Percentiles rank a stretch among this genome's conserved stretches.
Conservation (phyloP, 2,888 invertebrate genomes). For the Parascotia fuliginaria region DNA sequence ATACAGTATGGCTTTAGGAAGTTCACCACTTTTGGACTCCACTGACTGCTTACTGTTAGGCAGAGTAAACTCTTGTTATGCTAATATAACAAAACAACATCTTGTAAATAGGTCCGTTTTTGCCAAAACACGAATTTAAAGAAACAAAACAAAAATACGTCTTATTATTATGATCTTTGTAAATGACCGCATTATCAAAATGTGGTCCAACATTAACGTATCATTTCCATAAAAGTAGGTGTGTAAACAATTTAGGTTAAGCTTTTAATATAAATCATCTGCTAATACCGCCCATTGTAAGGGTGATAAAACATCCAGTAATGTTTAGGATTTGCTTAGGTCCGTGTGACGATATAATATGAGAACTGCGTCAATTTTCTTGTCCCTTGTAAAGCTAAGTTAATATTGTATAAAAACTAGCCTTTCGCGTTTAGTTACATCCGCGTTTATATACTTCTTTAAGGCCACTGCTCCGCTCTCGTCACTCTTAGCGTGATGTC, state of each 20-base stretch:
- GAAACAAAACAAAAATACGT: neutral
- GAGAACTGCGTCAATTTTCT: neutral
- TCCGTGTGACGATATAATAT: neutral
- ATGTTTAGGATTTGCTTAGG: conserved; percentile 20
- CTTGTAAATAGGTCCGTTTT: too few species aligned
- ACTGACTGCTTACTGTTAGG: too few species aligned
- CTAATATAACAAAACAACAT: too few species aligned
- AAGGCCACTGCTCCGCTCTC: too few species aligned
- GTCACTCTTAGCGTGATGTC: too few species aligned
- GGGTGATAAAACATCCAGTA: conserved; percentile 37
- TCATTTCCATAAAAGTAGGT: conserved; percentile 28
- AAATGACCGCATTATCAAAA: conserved; percentile 3
- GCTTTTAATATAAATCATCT: conserved; percentile 43
- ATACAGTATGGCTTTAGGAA: too few species aligned
- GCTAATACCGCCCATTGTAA: conserved; percentile 39
- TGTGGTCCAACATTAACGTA: conserved; percentile 28
- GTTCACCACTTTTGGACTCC: too few species aligned
- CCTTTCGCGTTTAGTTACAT: too few species aligned
- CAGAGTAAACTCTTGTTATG: too few species aligned
- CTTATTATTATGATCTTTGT: neutral
- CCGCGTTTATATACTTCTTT: too few species aligned
- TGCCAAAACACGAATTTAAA: neutral
- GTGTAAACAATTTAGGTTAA: conserved; percentile 45
- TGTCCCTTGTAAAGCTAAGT: too few species aligned
- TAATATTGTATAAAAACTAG: too few species aligned